Percentiles rank a stretch among this genome's conserved stretches.
phyloP scores from a whole-genome alignment of 92 coral and sea anemone genomes.

The Epizoanthus stellaris region DNA sequence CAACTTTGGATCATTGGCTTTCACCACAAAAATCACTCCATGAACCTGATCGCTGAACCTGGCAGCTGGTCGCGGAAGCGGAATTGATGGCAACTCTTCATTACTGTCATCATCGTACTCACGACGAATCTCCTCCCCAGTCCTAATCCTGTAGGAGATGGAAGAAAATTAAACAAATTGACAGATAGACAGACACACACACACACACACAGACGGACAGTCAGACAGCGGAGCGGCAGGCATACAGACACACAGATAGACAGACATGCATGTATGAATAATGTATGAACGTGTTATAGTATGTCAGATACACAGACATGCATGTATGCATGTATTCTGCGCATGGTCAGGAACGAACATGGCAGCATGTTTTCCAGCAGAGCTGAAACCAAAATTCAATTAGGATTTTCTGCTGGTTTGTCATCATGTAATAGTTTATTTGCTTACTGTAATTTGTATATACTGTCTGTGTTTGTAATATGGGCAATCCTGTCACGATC shows the following conservation, averaged over 20 bases:
- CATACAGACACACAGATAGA: too few species aligned
- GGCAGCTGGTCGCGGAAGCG: slow-evolving; percentile 29
- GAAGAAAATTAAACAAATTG: neutral
- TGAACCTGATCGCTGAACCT: slow-evolving; percentile 71
- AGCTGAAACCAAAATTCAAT: neutral
- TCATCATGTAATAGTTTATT: neutral
- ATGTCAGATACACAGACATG: too few species aligned
- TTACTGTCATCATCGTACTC: slow-evolving; percentile 35
- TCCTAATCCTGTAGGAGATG: slow-evolving; percentile 51
- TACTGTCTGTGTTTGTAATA: neutral
- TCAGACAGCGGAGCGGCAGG: too few species aligned
- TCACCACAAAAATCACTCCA: slow-evolving; percentile 79
- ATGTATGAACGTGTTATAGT: too few species aligned
- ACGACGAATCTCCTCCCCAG: slow-evolving; percentile 61
- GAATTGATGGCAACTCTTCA: neutral
- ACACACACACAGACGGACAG: too few species aligned
- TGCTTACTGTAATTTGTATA: neutral
- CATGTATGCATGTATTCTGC: too few species aligned
- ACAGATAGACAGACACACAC: neutral
- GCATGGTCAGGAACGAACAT: too few species aligned
- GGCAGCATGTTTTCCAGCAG: neutral
- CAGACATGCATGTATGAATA: too few species aligned
- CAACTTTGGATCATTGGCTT: slow-evolving; percentile 78
- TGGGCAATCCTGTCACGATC: slow-evolving; percentile 6
- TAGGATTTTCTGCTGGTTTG: neutral